A percentile compares a stretch with the other conserved stretches of the same genome.
Evolutionary conservation across 2,113 vertebrate genomes (phyloP).

Genomic region (Nannobrachium achirus): DNA sequence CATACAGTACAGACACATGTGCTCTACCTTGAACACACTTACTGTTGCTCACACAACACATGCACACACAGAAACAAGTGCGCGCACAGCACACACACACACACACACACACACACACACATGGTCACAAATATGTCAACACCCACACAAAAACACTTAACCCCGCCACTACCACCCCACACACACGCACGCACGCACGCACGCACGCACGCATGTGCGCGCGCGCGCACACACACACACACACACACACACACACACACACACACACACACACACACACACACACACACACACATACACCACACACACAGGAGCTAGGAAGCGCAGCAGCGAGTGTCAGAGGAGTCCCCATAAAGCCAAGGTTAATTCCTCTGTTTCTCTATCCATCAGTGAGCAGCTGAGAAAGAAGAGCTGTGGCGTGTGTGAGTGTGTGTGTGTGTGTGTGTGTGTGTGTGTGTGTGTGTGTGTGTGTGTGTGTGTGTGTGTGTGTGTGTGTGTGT

Average conservation of each 20-base stretch:
- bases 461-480: no score
- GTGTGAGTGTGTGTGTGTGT: no score
- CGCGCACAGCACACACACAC: not conserved
- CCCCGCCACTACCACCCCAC: slow-evolving; percentile 14
- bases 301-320: not conserved
- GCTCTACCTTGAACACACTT: slow-evolving; percentile 25
- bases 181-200: slow-evolving; percentile 35
- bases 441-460: no score
- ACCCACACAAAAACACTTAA: slow-evolving; percentile 24
- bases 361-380: slow-evolving; percentile 77
- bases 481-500: no score
- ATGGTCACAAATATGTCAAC: slow-evolving; percentile 11
- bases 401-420: slow-evolving; percentile 3
- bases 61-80: no score
- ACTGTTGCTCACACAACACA: slow-evolving; percentile 8
- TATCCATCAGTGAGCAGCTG: slow-evolving; percentile 73
- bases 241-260: not conserved
- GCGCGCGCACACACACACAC: not conserved
- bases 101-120: slow-evolving; percentile 23
- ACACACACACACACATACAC: not conserved
- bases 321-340: slow-evolving; percentile 57
- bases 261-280: no score
- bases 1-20: not conserved
- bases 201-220: not conserved
- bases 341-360: slow-evolving; percentile 80